Evolutionary conservation across 2,797 vertebrate species (phyloP).

Genomic region (Neosalanx taihuensis): DNA sequence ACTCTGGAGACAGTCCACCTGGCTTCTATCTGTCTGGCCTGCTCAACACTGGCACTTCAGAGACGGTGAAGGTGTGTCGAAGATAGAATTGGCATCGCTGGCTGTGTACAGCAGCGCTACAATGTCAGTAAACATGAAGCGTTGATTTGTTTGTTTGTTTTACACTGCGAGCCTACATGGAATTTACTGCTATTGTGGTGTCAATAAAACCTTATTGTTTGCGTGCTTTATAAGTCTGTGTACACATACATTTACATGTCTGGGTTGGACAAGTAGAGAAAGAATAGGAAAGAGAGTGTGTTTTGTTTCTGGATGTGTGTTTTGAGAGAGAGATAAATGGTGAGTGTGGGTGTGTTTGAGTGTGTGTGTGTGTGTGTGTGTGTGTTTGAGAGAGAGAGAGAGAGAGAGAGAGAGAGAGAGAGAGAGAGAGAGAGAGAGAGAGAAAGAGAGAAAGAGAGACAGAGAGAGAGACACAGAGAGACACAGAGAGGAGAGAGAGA

Average conservation of each 20-base stretch:
- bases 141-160: neutral
- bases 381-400: too few species aligned
- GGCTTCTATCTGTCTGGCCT: neutral
- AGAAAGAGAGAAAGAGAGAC: neutral
- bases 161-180: neutral
- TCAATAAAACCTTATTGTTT: neutral
- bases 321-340: too few species aligned
- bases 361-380: too few species aligned
- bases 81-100: neutral
- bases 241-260: neutral
- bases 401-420: neutral
- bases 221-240: neutral
- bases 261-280: too few species aligned
- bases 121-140: neutral
- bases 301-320: too few species aligned
- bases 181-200: neutral
- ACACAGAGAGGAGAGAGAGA: too few species aligned
- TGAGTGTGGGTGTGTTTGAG: too few species aligned
- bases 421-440: neutral
- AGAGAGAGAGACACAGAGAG: too few species aligned
- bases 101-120: neutral
- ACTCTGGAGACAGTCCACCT: slow-evolving; percentile 48
- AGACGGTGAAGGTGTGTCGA: neutral
- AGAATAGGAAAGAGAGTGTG: too few species aligned
- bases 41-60: neutral